Conservation (phyloP, 2,888 invertebrate genomes). For the Platycheirus rosarum region DNA sequence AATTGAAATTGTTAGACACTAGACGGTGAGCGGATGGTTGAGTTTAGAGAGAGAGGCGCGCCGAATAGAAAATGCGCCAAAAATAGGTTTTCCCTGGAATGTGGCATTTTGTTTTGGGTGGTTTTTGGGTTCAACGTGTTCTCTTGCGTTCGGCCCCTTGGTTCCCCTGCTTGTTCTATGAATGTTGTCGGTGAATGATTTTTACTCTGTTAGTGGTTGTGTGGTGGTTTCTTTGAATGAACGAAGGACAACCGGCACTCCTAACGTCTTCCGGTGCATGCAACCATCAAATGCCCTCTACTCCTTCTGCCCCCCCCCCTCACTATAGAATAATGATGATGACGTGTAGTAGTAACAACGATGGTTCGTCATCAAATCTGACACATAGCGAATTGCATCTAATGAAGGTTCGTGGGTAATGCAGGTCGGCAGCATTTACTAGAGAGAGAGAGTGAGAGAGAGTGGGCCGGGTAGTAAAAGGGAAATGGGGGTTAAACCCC, state of each 20-base stretch:
- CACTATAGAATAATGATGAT: constrained; percentile 34
- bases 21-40: constrained; percentile 43
- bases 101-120: constrained; percentile 47
- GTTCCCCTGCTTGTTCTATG: neutral
- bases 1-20: constrained; percentile 42
- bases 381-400: constrained; percentile 52
- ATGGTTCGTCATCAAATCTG: constrained; percentile 59
- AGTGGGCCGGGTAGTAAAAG: neutral
- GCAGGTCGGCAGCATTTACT: constrained; percentile 62
- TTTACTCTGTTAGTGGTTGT: constrained; percentile 56
- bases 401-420: constrained; percentile 42
- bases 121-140: constrained; percentile 67
- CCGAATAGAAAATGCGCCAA: constrained; percentile 71
- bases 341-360: constrained; percentile 54
- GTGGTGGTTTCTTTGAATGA: constrained; percentile 68
- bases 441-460: neutral
- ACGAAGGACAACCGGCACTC: constrained; percentile 68
- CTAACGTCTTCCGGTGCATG: constrained; percentile 42
- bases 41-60: constrained; percentile 56
- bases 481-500: neutral
- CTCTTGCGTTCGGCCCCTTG: constrained; percentile 2
- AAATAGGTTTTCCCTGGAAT: constrained; percentile 65
- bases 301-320: neutral
- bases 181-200: constrained; percentile 55
- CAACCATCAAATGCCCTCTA: neutral